Evolutionary conservation across 2,888 invertebrate genomes (phyloP), one percentile per base, ranked within the genome.

Genomic region (Standfussiana lucernea): DNA sequence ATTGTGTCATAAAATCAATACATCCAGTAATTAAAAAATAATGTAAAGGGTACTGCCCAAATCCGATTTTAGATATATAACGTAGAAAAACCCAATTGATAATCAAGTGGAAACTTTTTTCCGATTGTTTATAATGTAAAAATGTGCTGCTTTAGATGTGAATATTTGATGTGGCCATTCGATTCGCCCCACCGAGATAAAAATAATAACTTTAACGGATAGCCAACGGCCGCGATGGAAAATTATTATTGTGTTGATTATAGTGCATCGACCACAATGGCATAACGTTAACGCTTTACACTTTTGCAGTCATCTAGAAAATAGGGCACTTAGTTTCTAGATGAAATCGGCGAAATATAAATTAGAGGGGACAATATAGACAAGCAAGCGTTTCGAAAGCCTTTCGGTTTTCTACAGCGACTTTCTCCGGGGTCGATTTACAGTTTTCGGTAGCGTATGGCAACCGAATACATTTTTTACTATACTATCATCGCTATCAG

Each of bases 1-100:
- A 83, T 77, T 71, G 88, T 89, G 87, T 88, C 87, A 89, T 86
- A 87, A 67, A 81, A 82, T 80, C 72, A 83, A 81, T 78, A 53
- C 75, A 86, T 74, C 83, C 79, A 83, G 80, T 87, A 84, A 68
- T 75, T 72, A 50, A 71, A 77, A 65, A 68, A 65, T 73, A 72
- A 76, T 79, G 32, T 73, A 70, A 72, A 59, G 70, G 50, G 0
- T 72, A 61, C 79, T 75, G 64, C 68, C 21, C 35, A 73, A 77
- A 68, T 21, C 53, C 53, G 75, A 80, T 76, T 76, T 50, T 67
- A 69, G 62, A 15, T n/a, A n/a, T n/a, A n/a, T n/a, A 35, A 35
- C 18, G 4, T 32, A 35, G 32, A 15, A 53, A 68, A 56, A 28
- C 1, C 6, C 7, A 24, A 35, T 42, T 24, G 28, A 45, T 32